Evolutionary conservation across 2,797 vertebrate genomes (phyloP), one percentile per base, ranked within the genome.

Genomic region (Sebastes hopkinsi): DNA sequence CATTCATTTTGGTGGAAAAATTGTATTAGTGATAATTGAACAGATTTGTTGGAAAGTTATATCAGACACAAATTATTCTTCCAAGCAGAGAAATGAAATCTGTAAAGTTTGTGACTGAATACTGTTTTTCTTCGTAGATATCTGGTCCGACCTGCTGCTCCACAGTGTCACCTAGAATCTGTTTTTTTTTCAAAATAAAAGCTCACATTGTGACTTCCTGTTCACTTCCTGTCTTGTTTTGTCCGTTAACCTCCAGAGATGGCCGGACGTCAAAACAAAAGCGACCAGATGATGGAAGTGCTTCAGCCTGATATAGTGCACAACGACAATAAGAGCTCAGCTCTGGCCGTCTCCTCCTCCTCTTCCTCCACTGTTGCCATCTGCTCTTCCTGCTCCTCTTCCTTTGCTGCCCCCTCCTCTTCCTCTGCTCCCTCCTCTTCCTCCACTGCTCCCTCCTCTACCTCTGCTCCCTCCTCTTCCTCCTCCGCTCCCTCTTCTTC

Each of bases 241-340:
- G 54, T 42, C 27, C 59, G 8, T 70, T 6, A 22, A 36, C 18
- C 32, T 0, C 1, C 68, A 88, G 22, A 77, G 9, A 90, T 87
- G 89, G 2, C 22, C 0, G 0, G 0, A 0, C 0, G 2, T 3
- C 7, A 0, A 0, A 87, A 86, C 8, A 1, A 84, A 78, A 90
- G 88, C 50, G 22, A n/a, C 27, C 68, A 81, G 73, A 1, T 87
- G 64, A 69, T 0, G 9, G 2, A 0, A 0, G 0, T 13, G 30
- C 1, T 90, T 3, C 27, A 64, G 1, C 2, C 0, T 5, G 22
- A 50, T 1, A 61, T 2, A 23, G n/a, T 27, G 3, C 6, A 5
- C 4, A 16, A 12, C 5, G 20, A 54, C 4, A 58, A 34, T 0
- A 3, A 32, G 0, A 12, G 23, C 14, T 8, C 8, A 5, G 2